Conservation (phyloP, 2,797 vertebrate species). For the Acridotheres tristis region DNA sequence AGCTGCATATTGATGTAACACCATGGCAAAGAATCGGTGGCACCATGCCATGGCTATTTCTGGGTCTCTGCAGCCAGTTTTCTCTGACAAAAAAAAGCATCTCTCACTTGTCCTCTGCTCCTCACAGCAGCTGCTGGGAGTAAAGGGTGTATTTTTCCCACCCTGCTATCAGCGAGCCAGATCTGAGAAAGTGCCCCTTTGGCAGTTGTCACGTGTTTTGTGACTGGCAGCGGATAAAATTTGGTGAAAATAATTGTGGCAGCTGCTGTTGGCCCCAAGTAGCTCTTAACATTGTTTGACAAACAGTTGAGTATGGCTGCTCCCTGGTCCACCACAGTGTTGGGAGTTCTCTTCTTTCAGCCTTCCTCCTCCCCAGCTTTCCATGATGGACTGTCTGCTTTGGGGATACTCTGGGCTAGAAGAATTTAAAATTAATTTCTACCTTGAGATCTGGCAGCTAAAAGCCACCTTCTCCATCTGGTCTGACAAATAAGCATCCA, state of each 20-base stretch:
- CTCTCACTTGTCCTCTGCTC: background rate
- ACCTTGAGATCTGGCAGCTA: background rate
- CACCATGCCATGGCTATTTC: constrained; percentile 16
- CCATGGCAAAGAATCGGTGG: background rate
- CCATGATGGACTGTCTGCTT: background rate
- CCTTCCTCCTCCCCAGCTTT: background rate
- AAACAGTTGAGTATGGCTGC: background rate
- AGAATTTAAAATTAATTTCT: background rate
- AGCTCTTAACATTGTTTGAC: background rate
- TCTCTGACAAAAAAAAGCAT: background rate
- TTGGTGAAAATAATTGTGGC: background rate
- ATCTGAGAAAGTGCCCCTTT: background rate
- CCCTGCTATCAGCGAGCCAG: background rate
- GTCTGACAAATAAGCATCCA: background rate
- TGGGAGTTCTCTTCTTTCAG: background rate
- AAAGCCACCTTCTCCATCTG: background rate
- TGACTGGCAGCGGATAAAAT: background rate
- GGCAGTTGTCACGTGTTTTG: background rate
- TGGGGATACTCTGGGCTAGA: background rate
- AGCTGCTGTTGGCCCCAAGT: background rate
- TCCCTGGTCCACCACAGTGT: background rate
- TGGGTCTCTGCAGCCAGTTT: background rate
- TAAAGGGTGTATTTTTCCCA: background rate
- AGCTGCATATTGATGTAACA: background rate
- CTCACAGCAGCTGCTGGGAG: background rate